phyloP scores from a whole-genome alignment of 1,140 invertebrate genomes.

The Pachypsylla venusta region DNA sequence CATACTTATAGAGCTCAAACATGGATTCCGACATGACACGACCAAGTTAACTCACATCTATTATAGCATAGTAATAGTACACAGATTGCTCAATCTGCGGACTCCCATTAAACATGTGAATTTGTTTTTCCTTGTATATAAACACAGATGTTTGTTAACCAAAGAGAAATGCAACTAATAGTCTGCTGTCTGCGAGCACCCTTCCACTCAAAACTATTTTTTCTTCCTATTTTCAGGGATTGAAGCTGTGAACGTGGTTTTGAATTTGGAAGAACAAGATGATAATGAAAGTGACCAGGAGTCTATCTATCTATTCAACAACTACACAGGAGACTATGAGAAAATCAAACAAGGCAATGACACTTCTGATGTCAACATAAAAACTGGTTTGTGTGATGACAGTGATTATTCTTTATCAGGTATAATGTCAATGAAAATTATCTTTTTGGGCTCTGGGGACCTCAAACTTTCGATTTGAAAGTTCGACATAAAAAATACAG shows the following conservation, averaged over 20 bases:
- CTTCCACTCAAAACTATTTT: background rate
- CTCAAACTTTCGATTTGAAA: too few species aligned
- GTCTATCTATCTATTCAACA: background rate
- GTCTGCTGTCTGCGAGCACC: background rate
- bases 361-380: too few species aligned
- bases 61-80: too few species aligned
- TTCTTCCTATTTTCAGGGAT: background rate
- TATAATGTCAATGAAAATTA: too few species aligned
- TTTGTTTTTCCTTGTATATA: background rate
- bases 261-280: background rate
- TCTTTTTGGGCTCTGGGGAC: too few species aligned
- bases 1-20: too few species aligned
- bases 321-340: background rate
- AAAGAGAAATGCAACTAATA: background rate
- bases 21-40: too few species aligned
- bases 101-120: background rate
- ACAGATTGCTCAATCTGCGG: background rate
- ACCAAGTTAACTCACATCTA: too few species aligned
- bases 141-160: background rate
- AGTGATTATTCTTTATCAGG: too few species aligned
- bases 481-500: too few species aligned
- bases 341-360: too few species aligned
- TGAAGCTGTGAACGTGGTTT: conserved; percentile 1
- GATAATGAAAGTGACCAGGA: background rate
- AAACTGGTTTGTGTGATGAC: too few species aligned